A percentile compares a stretch with the other conserved stretches of the same genome.
phyloP scores from a whole-genome alignment of 1,140 invertebrate species.

The Theocolax elegans region DNA sequence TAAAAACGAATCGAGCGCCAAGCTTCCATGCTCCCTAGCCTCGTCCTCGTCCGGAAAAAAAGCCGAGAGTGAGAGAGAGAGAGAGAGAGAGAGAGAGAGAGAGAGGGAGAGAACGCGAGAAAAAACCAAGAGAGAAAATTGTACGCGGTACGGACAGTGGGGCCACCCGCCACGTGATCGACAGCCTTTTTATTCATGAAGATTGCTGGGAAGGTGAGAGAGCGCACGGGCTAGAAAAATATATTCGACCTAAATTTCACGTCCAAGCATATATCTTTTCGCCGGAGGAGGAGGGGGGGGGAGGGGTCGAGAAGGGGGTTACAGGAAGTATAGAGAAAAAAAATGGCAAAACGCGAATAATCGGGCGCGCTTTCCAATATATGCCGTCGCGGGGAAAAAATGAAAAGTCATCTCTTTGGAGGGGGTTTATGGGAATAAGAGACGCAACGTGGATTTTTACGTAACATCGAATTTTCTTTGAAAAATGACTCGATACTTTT shows the following conservation, averaged over 20 bases:
- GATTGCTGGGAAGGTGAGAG: conserved; percentile 15
- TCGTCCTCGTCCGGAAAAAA: no score
- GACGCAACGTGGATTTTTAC: no score
- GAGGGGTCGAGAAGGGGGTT: not conserved
- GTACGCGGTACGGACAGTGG: not conserved
- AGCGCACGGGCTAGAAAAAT: conserved; percentile 5
- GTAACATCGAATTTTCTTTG: not conserved
- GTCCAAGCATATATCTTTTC: conserved; percentile 30
- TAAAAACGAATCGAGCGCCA: not conserved
- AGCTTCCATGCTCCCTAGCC: no score
- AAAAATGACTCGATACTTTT: conserved; percentile 25
- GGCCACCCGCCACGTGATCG: conserved; percentile 23
- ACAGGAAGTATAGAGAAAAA: not conserved
- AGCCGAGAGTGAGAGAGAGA: not conserved
- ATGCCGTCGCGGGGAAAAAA: not conserved
- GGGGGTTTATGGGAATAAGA: not conserved
- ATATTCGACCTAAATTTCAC: conserved; percentile 29
- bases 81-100: not conserved
- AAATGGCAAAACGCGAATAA: conserved; percentile 22
- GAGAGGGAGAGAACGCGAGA: not conserved
- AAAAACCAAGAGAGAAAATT: not conserved
- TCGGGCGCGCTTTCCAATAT: conserved; percentile 3
- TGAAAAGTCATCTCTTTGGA: conserved; percentile 25
- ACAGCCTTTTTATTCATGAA: conserved; percentile 42
- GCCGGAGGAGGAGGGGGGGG: not conserved